phyloP scores from a whole-genome alignment of 2,113 vertebrate species.

The Catharus fuscescens region DNA sequence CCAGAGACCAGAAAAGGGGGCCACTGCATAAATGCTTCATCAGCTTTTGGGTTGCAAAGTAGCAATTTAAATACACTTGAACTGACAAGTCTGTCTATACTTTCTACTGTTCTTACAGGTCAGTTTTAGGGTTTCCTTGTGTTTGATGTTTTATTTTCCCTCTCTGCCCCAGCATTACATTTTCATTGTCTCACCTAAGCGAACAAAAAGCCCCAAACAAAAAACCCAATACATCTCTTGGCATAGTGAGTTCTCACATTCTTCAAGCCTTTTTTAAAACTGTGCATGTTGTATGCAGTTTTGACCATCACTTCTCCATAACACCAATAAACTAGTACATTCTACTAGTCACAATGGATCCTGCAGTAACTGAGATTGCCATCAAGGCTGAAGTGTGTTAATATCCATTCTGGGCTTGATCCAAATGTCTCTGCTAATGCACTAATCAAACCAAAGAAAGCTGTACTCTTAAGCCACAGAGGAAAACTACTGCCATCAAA shows the following conservation, averaged over 20 bases:
- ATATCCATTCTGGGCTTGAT: neutral
- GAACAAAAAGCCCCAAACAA: neutral
- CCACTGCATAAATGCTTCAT: neutral
- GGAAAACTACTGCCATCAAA: neutral
- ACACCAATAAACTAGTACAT: neutral
- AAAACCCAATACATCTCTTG: neutral
- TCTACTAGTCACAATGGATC: neutral
- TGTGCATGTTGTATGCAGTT: neutral
- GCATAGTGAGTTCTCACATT: accelerated
- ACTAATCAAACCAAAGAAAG: neutral
- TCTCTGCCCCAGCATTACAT: neutral
- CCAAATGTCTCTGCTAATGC: neutral
- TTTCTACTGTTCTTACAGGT: neutral
- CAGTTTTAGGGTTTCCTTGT: neutral
- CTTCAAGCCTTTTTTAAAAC: neutral
- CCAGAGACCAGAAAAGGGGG: neutral
- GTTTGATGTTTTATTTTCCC: neutral
- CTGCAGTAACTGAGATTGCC: neutral
- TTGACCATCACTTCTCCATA: neutral
- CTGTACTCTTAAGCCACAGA: neutral
- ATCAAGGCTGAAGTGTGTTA: neutral
- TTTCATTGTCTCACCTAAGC: neutral
- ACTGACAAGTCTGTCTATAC: neutral
- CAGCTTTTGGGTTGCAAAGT: neutral
- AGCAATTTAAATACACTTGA: neutral